These are phyloP conservation scores for Perodicticus potto DNA, from an alignment of 2,797 vertebrate species.

Conservation along the genomic window DNA sequence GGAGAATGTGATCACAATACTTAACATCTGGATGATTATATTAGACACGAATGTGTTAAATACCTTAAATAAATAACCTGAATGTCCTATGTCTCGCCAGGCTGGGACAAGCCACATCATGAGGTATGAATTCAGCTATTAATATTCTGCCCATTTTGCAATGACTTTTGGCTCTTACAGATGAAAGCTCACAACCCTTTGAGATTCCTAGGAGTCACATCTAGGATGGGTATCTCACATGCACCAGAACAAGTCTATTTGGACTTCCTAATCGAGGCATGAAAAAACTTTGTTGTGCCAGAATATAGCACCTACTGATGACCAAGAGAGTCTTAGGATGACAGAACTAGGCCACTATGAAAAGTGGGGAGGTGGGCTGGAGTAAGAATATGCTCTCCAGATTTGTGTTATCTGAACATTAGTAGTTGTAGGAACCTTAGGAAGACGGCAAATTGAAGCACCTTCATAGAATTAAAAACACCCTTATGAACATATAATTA, in stretches of 20 bases:
- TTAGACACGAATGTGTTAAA: neutral
- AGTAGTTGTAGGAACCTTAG: neutral
- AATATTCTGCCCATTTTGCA: neutral
- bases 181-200: neutral
- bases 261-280: neutral
- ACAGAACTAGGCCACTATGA: neutral
- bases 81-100: neutral
- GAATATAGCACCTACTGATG: neutral
- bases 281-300: neutral
- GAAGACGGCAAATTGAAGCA: neutral
- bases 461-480: neutral
- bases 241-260: neutral
- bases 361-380: neutral
- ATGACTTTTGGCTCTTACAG: neutral
- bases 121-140: neutral
- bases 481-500: neutral
- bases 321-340: neutral
- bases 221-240: neutral
- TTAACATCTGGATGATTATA: neutral
- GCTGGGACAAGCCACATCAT: neutral
- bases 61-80: neutral
- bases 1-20: neutral
- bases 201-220: slow-evolving; percentile 27
- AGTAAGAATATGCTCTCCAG: neutral
- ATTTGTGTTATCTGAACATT: neutral